Percentiles rank a stretch among this genome's conserved stretches.
phyloP scores from a whole-genome alignment of 1,140 invertebrate genomes.

The Drosophila hydei region DNA sequence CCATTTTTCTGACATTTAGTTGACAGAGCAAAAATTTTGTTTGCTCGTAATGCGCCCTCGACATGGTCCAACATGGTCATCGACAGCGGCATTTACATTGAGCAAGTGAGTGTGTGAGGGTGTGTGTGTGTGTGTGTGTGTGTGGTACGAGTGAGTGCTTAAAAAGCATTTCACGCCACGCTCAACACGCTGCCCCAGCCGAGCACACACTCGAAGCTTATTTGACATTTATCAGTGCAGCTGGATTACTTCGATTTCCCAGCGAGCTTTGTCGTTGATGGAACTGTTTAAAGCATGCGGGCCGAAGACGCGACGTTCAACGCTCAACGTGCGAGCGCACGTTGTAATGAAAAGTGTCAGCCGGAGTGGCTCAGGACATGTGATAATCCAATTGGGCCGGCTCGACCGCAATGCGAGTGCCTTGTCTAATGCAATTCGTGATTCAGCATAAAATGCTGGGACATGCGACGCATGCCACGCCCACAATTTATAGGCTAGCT shows the following conservation, averaged over 20 bases:
- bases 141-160: conserved; percentile 64
- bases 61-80: conserved; percentile 47
- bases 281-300: conserved; percentile 61
- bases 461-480: conserved; percentile 17
- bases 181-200: conserved; percentile 3
- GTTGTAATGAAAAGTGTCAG: conserved; percentile 72
- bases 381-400: conserved; percentile 76
- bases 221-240: conserved; percentile 80
- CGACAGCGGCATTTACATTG: conserved; percentile 42
- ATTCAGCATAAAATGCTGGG: conserved; percentile 76
- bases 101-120: conserved; percentile 1
- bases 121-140: conserved; percentile 13
- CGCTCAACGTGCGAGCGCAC: conserved; percentile 43
- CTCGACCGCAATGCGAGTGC: conserved; percentile 34
- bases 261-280: conserved; percentile 63
- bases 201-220: conserved; percentile 64
- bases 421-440: conserved; percentile 79
- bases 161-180: conserved; percentile 71
- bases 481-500: conserved; percentile 67
- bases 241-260: conserved; percentile 57
- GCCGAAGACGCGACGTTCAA: conserved; percentile 25
- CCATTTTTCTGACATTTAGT: conserved; percentile 82
- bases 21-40: conserved; percentile 79
- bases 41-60: conserved; percentile 73
- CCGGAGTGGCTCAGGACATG: conserved; percentile 36